Evolutionary conservation across 2,113 vertebrate genomes (phyloP), one percentile per base, ranked within the genome.

Genomic region (Rhinolophus ferrumequinum): DNA sequence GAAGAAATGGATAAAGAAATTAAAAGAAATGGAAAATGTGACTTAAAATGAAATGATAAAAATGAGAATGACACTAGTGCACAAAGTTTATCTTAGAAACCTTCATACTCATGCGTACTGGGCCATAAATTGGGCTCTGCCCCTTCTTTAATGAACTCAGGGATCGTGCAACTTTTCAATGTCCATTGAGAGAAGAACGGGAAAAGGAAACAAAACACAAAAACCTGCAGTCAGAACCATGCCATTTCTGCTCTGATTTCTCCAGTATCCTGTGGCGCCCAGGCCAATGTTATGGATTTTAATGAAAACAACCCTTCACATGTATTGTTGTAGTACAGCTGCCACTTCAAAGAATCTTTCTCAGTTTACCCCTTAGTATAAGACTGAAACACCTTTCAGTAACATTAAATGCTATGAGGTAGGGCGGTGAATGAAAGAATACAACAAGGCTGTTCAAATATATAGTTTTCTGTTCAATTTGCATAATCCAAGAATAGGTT

Each of bases 271-370:
- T 35, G 1, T 72, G 13, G 26, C 79, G 56, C 50, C 14, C 33
- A 79, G 22, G 54, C 28, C 28, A 38, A 50, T 77, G 79, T 72
- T 76, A 80, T 35, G 26, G 14, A 64, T 56, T 62, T 1, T 75
- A 87, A n/a, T 79, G n/a, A 41, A 95, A 92, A 67, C 11, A 44
- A 8, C 56, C 19, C 5, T 87, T 93, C 16, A 95, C 76, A 88
- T 83, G 69, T 79, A 83, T 47, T 6, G n/a, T 77, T 50, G 3
- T n/a, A 54, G 21, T 21, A 56, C 2, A 67, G 28, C 41, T 95
- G 38, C 15, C 35, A 82, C 14, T 89, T 90, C n/a, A 16, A 13
- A 86, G 35, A 83, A 26, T 50, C 47, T 92, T 87, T 28, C 38
- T 85, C 21, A 60, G 1, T 92, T 35, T 92, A 8, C 5, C 16